Percentiles rank a stretch among this genome's conserved stretches.
Conservation (phyloP, 2,888 invertebrate species). For the Volucella inflata region DNA sequence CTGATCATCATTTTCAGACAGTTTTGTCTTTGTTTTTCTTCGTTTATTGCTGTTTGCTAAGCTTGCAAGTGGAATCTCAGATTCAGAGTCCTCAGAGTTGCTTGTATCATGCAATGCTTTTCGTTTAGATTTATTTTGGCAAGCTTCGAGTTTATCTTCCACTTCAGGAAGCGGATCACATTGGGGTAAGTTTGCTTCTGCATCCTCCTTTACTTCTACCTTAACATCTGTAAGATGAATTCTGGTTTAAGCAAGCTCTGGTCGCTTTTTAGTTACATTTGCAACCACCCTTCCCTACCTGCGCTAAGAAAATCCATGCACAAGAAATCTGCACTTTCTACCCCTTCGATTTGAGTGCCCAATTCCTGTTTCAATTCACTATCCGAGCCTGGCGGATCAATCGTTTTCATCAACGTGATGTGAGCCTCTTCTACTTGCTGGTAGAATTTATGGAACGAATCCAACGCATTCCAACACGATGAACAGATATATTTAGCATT, state of each 20-base stretch:
- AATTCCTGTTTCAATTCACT: conserved; percentile 47
- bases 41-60: conserved; percentile 34
- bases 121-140: not conserved
- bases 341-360: not conserved
- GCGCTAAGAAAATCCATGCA: conserved; percentile 44
- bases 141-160: conserved; percentile 2
- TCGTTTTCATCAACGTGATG: conserved; percentile 69
- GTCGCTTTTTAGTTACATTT: not conserved
- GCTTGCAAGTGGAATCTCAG: conserved; percentile 59
- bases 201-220: conserved; percentile 63
- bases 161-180: conserved; percentile 19
- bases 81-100: conserved; percentile 62
- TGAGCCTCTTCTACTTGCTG: conserved; percentile 78
- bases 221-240: conserved; percentile 62
- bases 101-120: conserved; percentile 14
- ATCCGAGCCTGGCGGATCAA: not conserved
- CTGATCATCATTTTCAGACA: conserved; percentile 44
- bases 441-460: conserved; percentile 80
- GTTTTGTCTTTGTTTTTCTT: not conserved
- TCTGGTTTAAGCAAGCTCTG: not conserved
- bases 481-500: conserved; percentile 74
- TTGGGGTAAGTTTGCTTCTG: conserved; percentile 15
- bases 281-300: conserved; percentile 76
- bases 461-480: conserved; percentile 78
- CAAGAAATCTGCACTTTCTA: conserved; percentile 27